Evolutionary conservation across 2,113 vertebrate species (phyloP), one percentile per base, ranked within the genome.

Genomic region (Camarhynchus parvulus): DNA sequence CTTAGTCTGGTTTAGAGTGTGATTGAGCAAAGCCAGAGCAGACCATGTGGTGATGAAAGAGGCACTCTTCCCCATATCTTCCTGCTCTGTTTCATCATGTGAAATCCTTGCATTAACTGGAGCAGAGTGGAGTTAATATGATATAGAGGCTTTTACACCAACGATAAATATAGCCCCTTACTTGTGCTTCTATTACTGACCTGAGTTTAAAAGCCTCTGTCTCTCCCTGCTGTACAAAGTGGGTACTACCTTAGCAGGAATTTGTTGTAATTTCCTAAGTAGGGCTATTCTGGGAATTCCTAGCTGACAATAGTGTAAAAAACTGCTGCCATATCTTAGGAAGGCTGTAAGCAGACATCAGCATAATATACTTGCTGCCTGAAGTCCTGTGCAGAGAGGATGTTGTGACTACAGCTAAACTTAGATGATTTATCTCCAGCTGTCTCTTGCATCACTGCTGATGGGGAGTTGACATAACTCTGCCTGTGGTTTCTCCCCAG

Each of bases 1-100:
- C 16, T 49, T 76, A 53, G 8, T 21, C 49, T 73, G 25, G 1
- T 63, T 74, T 82, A 55, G 22, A 17, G 27, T 18, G 12, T 59
- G 49, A 46, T 8, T 66, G 50, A 77, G 33, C 46, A 78, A 86
- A 80, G 39, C 23, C 50, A 53, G 46, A 23, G 23, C n/a, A 80
- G 55, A 56, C 9, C 15, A 44, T 15, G 28, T 30, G 33, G 7
- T 88, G 41, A 41, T 53, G n/a, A 76, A 72, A 76, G 9, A 15
- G 31, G 2, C 9, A 9, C 9, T 52, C 21, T 35, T 78, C 35
- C 10, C 20, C 75, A 2, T 37, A 75, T 87, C 41, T 24, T 83
- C 2, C 49, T 76, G 16, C 41, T 58, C 41, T 62, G 10, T 5
- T 10, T 69, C 13, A 28, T n/a, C 0, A 0, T 15, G 7, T 61